Evolutionary conservation across 2,797 vertebrate genomes (phyloP).

Genomic region (Darevskia mixta): DNA sequence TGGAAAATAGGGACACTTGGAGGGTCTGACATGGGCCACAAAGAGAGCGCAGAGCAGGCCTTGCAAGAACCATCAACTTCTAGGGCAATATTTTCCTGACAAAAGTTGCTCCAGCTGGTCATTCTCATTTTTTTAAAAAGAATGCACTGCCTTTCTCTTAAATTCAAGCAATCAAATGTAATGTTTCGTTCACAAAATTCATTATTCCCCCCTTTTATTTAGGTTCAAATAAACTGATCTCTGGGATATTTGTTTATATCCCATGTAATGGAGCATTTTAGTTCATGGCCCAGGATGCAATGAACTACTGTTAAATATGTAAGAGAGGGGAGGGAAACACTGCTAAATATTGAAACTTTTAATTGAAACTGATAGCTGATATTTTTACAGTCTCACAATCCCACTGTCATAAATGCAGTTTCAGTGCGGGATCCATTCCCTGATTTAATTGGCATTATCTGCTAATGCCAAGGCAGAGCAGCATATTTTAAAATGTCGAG

Average conservation of each 20-base stretch:
- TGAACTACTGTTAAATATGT: not conserved
- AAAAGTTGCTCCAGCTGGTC: not conserved
- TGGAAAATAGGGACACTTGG: no score
- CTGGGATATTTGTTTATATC: not conserved
- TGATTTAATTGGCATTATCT: not conserved
- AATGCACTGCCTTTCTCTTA: not conserved
- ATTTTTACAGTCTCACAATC: not conserved
- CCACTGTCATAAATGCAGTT: accelerated
- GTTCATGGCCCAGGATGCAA: not conserved
- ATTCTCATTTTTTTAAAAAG: not conserved
- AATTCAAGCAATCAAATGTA: not conserved
- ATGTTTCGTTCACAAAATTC: no score
- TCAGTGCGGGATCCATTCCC: slow-evolving; percentile 23
- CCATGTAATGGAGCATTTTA: not conserved
- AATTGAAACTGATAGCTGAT: not conserved
- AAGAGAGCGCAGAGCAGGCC: no score
- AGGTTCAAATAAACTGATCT: not conserved
- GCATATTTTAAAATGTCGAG: slow-evolving; percentile 13
- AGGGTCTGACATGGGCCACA: no score
- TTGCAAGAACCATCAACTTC: not conserved
- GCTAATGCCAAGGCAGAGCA: slow-evolving; percentile 1
- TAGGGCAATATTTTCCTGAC: not conserved
- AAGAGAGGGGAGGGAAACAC: not conserved
- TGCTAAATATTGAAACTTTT: not conserved
- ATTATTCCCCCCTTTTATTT: not conserved